A percentile compares a stretch with the other conserved stretches of the same genome.
Conservation (phyloP, 1,140 invertebrate species). For the Mycetomoellerius zeteki region DNA sequence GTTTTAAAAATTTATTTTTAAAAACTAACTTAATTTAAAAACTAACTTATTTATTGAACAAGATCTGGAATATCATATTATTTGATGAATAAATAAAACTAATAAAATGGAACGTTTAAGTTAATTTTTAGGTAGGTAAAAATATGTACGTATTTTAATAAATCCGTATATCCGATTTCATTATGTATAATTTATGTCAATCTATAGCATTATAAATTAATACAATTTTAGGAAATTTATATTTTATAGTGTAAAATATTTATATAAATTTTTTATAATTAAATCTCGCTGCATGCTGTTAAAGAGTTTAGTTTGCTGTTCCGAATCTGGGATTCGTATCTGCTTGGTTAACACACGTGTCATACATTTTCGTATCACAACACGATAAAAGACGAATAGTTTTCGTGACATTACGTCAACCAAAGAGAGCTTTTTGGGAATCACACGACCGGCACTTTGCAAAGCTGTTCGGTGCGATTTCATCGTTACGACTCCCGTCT, state of each 20-base stretch:
- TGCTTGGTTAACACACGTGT: slow-evolving; percentile 2
- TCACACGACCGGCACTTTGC: slow-evolving; percentile 14
- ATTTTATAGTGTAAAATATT: background rate
- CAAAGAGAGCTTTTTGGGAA: slow-evolving; percentile 7
- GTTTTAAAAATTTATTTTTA: background rate
- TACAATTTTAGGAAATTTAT: background rate
- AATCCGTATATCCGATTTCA: background rate
- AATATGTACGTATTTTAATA: background rate
- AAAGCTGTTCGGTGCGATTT: slow-evolving; percentile 12
- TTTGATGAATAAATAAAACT: background rate
- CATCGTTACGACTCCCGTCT: background rate
- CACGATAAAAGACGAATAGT: background rate
- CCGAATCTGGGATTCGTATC: background rate
- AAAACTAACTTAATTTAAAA: too few relatives aligned
- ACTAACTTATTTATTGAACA: background rate
- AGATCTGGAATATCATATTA: background rate
- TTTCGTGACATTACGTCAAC: background rate
- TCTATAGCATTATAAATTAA: background rate
- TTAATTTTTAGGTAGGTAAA: background rate
- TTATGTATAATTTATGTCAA: slow-evolving; percentile 10
- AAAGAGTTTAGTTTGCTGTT: background rate
- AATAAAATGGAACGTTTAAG: background rate
- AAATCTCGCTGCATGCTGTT: background rate
- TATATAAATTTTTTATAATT: slow-evolving; percentile 2
- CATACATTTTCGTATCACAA: background rate